Conservation (phyloP, 2,113 vertebrate genomes). For the Puntigrus tetrazona region DNA sequence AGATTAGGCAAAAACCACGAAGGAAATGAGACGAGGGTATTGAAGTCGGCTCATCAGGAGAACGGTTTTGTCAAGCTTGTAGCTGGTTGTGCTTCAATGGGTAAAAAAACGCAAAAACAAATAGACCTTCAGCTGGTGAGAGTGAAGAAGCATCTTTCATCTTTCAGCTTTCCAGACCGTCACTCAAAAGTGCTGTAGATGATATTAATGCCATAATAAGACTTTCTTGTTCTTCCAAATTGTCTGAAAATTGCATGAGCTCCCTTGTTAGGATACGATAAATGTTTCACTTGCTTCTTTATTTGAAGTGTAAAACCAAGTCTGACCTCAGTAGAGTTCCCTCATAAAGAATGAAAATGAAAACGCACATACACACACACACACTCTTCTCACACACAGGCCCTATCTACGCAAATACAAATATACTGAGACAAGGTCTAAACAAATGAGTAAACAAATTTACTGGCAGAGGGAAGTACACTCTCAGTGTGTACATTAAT, state of each 20-base stretch:
- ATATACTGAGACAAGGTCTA: neutral
- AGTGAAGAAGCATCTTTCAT: constrained; percentile 27
- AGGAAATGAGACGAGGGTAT: constrained; percentile 52
- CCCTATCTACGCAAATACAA: neutral
- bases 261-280: constrained; percentile 40
- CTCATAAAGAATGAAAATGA: constrained; percentile 42
- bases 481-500: no score
- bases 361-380: neutral
- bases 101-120: constrained; percentile 28
- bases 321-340: constrained; percentile 8
- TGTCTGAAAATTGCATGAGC: constrained; percentile 39
- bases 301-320: constrained; percentile 29
- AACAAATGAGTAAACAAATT: neutral
- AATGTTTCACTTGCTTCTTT: constrained; percentile 34
- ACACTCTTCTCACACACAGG: neutral
- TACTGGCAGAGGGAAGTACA: neutral
- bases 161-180: constrained; percentile 16
- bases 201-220: constrained; percentile 39
- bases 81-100: constrained; percentile 17
- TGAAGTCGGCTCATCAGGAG: constrained; percentile 38
- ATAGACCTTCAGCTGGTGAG: constrained; percentile 11
- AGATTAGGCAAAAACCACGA: constrained; percentile 22
- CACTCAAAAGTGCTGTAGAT: constrained; percentile 24
- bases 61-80: constrained; percentile 25
- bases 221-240: constrained; percentile 32